phyloP scores from a whole-genome alignment of 2,113 vertebrate species.

The Physeter macrocephalus region DNA sequence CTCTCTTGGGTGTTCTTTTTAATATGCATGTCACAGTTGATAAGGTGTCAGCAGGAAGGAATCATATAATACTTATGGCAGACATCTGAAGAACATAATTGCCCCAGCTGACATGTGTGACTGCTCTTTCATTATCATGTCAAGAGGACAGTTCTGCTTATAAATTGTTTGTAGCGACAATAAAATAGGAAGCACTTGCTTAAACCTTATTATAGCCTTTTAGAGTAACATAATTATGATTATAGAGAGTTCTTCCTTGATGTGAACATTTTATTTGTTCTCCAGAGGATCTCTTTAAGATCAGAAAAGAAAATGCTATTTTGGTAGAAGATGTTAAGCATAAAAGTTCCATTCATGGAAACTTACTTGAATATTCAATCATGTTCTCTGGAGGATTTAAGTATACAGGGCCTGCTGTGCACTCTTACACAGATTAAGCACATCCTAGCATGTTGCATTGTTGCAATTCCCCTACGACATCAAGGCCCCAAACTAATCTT shows the following conservation, averaged over 20 bases:
- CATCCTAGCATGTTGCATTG: not conserved
- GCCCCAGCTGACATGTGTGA: conserved; percentile 83
- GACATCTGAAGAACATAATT: conserved; percentile 84
- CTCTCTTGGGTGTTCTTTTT: conserved; percentile 75
- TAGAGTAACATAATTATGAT: conserved; percentile 78
- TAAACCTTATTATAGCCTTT: conserved; percentile 84
- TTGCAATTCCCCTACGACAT: not conserved
- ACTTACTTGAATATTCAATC: conserved; percentile 16
- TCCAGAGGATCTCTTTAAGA: conserved; percentile 71
- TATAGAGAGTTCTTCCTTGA: conserved; percentile 78
- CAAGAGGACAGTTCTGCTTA: conserved; percentile 84
- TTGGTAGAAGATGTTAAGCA: conserved; percentile 61
- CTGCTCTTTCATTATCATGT: conserved; percentile 86
- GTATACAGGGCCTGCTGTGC: not conserved
- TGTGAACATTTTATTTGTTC: conserved; percentile 74
- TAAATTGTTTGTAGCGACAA: conserved; percentile 82
- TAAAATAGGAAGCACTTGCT: conserved; percentile 80
- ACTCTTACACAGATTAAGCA: not conserved
- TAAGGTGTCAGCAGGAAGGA: conserved; percentile 82
- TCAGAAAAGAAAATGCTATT: conserved; percentile 64
- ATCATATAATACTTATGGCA: conserved; percentile 78
- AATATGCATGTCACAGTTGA: conserved; percentile 80
- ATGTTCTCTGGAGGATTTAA: not conserved
- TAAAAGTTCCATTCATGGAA: conserved; percentile 57
- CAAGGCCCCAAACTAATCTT: conserved; percentile 3